phyloP scores from a whole-genome alignment of 2,888 invertebrate species.

The Cephonodes hylas region DNA sequence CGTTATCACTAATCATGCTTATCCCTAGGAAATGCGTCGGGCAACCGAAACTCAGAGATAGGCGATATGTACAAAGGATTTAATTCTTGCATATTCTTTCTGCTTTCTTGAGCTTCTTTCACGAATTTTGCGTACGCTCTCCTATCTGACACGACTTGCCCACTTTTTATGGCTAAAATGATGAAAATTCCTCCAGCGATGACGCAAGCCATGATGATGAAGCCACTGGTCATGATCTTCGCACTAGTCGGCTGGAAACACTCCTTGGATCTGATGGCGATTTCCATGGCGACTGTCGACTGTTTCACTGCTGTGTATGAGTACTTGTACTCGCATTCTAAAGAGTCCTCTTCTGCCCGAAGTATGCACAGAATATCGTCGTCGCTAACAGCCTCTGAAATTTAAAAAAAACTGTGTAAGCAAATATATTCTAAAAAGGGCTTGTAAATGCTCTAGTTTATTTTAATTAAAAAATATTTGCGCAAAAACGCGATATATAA shows the following conservation, averaged over 20 bases:
- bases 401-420: too few species aligned
- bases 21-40: constrained; percentile 72
- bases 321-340: constrained; percentile 67
- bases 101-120: constrained; percentile 65
- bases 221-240: constrained; percentile 52
- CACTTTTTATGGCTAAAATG: constrained; percentile 62
- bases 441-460: too few species aligned
- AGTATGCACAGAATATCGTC: constrained; percentile 58
- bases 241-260: constrained; percentile 65
- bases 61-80: constrained; percentile 85
- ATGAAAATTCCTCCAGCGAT: constrained; percentile 69
- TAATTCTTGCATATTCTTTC: constrained; percentile 60
- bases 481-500: too few species aligned
- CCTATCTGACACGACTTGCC: constrained; percentile 72
- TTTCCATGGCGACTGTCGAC: constrained; percentile 55
- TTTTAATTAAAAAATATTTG: too few species aligned
- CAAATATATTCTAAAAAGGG: too few species aligned
- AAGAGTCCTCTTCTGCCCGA: constrained; percentile 45
- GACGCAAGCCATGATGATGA: constrained; percentile 68
- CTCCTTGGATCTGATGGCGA: constrained; percentile 55
- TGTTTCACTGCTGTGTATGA: constrained; percentile 57
- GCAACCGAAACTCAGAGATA: constrained; percentile 78
- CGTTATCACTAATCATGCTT: constrained; percentile 47
- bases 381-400: constrained; percentile 42
- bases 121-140: constrained; percentile 78